phyloP scores from a whole-genome alignment of 2,888 invertebrate genomes.

The Dascillus cervinus region DNA sequence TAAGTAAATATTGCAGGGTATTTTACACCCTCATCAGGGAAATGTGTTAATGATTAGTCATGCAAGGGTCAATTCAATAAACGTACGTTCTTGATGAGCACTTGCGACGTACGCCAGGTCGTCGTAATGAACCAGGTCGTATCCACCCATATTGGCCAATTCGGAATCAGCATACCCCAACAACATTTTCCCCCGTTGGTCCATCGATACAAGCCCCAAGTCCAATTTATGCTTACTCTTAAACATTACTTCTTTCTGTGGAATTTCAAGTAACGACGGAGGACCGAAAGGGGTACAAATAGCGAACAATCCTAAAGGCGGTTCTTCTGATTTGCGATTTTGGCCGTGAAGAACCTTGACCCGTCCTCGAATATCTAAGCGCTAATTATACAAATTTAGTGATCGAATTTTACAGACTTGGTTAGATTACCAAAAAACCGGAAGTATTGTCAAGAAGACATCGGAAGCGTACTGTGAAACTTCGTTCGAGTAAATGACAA shows the following conservation, averaged over 20 bases:
- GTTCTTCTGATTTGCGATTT: slow-evolving; percentile 88
- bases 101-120: slow-evolving; percentile 96
- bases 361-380: slow-evolving; percentile 95
- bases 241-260: slow-evolving; percentile 98
- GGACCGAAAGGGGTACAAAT: slow-evolving; percentile 99
- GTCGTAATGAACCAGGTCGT: slow-evolving; percentile 95
- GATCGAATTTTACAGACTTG: slow-evolving; percentile 8
- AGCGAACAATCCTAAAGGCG: slow-evolving; percentile 91
- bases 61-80: no score
- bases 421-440: slow-evolving; percentile 95
- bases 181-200: slow-evolving; percentile 92
- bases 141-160: slow-evolving; percentile 88
- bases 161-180: slow-evolving; percentile 91
- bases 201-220: slow-evolving; percentile 93
- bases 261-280: slow-evolving; percentile 91
- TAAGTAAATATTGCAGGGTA: no score
- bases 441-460: slow-evolving; percentile 99
- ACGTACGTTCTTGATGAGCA: slow-evolving; percentile 98
- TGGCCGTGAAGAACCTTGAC: slow-evolving; percentile 96
- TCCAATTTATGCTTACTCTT: slow-evolving; percentile 99
- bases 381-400: slow-evolving; percentile 48
- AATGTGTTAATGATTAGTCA: no score
- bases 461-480: slow-evolving; percentile 97
- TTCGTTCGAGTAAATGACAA: slow-evolving; percentile 84
- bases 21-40: no score